Evolutionary conservation across 2,113 vertebrate species (phyloP).

Genomic region (Aptenodytes forsteri): DNA sequence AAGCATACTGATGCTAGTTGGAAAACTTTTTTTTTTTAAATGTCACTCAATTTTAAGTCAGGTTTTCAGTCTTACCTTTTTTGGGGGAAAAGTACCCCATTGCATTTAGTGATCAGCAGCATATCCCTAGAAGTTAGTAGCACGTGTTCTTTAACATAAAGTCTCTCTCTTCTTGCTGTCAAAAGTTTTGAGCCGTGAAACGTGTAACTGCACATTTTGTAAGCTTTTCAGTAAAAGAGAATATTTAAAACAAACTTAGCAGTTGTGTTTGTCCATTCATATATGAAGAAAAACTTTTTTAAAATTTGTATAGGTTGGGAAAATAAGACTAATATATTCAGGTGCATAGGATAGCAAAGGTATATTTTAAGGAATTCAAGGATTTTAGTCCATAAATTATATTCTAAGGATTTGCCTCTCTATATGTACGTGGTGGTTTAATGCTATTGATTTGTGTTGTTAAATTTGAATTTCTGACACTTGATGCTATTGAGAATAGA

Average conservation of each 20-base stretch:
- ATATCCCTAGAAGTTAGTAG: background rate
- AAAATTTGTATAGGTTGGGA: background rate
- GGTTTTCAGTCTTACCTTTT: background rate
- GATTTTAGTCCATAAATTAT: background rate
- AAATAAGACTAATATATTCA: background rate
- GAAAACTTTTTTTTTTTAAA: background rate
- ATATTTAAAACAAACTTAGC: background rate
- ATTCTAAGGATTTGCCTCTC: background rate
- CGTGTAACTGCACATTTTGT: background rate
- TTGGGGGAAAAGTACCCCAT: background rate
- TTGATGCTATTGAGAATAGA: background rate
- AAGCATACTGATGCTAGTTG: background rate
- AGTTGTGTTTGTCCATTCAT: background rate
- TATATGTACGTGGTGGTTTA: background rate
- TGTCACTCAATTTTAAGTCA: background rate
- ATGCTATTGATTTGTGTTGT: background rate
- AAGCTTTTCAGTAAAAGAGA: background rate
- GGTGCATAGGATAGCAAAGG: background rate
- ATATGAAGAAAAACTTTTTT: background rate
- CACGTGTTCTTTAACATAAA: background rate
- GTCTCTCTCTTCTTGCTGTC: background rate
- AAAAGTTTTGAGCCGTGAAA: background rate
- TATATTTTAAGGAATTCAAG: background rate
- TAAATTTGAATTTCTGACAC: background rate
- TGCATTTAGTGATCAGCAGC: background rate